These are phyloP conservation scores for Dolichoris vasculosae DNA, from an alignment of 1,140 invertebrate species.

Conservation along the genomic window DNA sequence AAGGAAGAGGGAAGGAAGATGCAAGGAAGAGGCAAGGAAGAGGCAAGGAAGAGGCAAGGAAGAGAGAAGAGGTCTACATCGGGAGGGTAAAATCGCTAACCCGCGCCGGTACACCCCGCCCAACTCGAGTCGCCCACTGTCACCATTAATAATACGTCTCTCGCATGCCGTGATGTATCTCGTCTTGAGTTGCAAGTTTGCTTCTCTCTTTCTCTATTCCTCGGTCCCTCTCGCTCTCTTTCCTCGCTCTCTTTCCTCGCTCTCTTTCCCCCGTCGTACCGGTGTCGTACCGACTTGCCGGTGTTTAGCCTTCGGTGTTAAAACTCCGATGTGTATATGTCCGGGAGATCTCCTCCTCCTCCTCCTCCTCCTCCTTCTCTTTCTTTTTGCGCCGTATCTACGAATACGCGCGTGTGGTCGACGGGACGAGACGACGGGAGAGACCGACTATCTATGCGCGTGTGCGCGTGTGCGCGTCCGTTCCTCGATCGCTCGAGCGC, in stretches of 20 bases:
- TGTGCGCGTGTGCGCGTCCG: neutral
- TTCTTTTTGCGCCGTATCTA: constrained; percentile 34
- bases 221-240: constrained; percentile 50
- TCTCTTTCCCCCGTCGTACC: constrained; percentile 50
- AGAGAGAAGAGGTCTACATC: constrained; percentile 47
- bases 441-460: neutral
- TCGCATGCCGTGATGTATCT: constrained; percentile 53
- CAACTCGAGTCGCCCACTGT: constrained; percentile 70
- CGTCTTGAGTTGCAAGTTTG: constrained; percentile 40
- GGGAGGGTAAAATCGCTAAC: constrained; percentile 52
- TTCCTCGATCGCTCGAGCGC: neutral
- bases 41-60: neutral
- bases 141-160: constrained; percentile 72
- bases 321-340: constrained; percentile 27
- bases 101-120: constrained; percentile 61
- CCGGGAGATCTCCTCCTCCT: neutral
- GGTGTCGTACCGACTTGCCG: constrained; percentile 53
- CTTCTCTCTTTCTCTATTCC: constrained; percentile 52
- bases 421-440: neutral
- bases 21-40: neutral
- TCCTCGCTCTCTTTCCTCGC: constrained; percentile 52
- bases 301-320: constrained; percentile 61
- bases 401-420: constrained; percentile 45
- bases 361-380: neutral
- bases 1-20: neutral